Base-by-base conservation (phyloP, 2,797 vertebrate genomes). In the Propithecus perrieri region DNA sequence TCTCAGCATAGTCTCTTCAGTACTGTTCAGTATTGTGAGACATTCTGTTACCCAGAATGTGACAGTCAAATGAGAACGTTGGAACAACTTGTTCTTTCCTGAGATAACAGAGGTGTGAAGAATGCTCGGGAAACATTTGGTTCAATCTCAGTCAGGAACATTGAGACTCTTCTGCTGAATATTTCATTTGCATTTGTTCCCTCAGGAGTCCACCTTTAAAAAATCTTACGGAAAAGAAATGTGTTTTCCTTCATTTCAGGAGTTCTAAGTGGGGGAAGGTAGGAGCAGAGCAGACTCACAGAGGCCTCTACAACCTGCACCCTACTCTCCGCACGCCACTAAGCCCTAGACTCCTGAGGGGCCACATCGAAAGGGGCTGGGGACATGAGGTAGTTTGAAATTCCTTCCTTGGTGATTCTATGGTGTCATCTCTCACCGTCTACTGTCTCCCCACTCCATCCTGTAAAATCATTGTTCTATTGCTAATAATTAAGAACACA, bases 101-200 rank as follows among this genome's bases (percentile, higher is more conserved):
- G 15, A 63, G 65, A 81, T 59, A 57, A 89, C 48, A 63, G 14
- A 74, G 18, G 59, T 67, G 10, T 81, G 89, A 87, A 53, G 53
- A 18, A 33, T 26, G 67, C 48, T 91, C 30, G 35, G 85, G 78
- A 94, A 80, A 84, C 89, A 57, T 26, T 33, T 30, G 43, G 67
- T 87, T 91, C 89, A 35, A 0, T 55, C 61, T 89, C 79, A 2
- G 2, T 76, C 46, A 41, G 80, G 84, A 96, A 95, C 94, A 93
- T 0, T 14, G 75, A 61, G 71, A 46, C 41, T 84, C 24, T 85
- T 94, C 86, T 75, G 76, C 61, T 53, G 79, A 50, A 50, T 41
- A n/a, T 94, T 92, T 88, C 80, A 61, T 89, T 93, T 94, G 79
- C 57, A 48, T 80, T 26, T 83, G 5, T 87, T 89, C 86, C 55